These are phyloP conservation scores for Sander lucioperca DNA, from an alignment of 2,113 vertebrate genomes.

Conservation along the genomic window DNA sequence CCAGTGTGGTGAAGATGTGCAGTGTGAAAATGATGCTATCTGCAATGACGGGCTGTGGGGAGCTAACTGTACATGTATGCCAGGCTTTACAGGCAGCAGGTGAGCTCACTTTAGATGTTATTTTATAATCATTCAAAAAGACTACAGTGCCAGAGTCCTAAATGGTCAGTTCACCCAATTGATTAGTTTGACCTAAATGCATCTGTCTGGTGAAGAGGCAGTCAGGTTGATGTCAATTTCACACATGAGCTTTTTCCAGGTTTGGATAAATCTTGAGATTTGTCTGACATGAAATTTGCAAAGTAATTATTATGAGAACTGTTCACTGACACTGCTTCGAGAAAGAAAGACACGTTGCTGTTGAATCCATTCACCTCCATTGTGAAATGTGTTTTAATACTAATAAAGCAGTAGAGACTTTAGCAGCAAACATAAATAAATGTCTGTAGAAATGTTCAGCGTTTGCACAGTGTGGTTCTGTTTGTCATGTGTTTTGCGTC, in stretches of 20 bases:
- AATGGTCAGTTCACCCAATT: background rate
- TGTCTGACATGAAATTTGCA: too few relatives aligned
- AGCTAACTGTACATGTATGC: constrained; percentile 90
- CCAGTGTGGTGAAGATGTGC: constrained; percentile 86
- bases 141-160: background rate
- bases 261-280: too few relatives aligned
- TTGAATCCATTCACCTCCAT: background rate
- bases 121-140: background rate
- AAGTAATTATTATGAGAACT: too few relatives aligned
- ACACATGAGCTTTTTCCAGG: too few relatives aligned
- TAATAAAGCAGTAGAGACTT: background rate
- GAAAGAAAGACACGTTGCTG: too few relatives aligned
- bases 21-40: constrained; percentile 84
- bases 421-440: background rate
- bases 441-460: background rate
- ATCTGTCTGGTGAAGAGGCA: background rate
- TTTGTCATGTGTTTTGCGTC: constrained; percentile 7
- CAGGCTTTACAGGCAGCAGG: constrained; percentile 88
- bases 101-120: constrained; percentile 59
- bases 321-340: too few relatives aligned
- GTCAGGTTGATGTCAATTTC: background rate
- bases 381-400: background rate
- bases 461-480: background rate
- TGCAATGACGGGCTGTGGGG: constrained; percentile 87
- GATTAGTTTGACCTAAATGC: background rate